Conservation (phyloP, 2,797 vertebrate species). For the Artibeus jamaicensis region DNA sequence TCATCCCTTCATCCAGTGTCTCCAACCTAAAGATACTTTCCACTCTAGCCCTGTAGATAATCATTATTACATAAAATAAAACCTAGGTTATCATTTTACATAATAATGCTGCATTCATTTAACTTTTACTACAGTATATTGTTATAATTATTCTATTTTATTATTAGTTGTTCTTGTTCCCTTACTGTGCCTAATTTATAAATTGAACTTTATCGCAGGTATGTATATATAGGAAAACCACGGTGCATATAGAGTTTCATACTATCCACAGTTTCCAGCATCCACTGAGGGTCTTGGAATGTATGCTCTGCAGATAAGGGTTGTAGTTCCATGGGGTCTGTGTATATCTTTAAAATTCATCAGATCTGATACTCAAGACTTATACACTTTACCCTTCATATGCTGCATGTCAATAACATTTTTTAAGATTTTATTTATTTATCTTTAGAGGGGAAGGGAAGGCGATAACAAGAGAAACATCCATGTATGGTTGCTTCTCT, state of each 20-base stretch:
- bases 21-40: not conserved
- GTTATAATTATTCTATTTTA: not conserved
- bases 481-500: no score
- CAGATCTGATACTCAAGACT: not conserved
- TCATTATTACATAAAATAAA: not conserved
- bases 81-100: not conserved
- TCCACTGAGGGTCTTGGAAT: not conserved
- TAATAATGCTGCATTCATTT: no score
- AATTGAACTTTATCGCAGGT: not conserved
- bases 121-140: not conserved
- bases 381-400: not conserved
- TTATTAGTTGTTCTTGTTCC: not conserved
- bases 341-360: not conserved
- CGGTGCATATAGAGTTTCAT: no score
- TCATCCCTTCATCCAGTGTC: not conserved
- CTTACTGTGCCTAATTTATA: not conserved
- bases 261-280: not conserved
- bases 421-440: no score
- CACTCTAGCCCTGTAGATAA: no score
- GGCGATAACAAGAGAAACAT: no score
- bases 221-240: not conserved
- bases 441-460: no score
- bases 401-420: not conserved
- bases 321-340: not conserved
- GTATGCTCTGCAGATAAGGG: not conserved